Percentiles rank a stretch among this genome's conserved stretches.
Evolutionary conservation across 2,113 vertebrate species (phyloP).

Genomic region (Illadopsis cleaveri): DNA sequence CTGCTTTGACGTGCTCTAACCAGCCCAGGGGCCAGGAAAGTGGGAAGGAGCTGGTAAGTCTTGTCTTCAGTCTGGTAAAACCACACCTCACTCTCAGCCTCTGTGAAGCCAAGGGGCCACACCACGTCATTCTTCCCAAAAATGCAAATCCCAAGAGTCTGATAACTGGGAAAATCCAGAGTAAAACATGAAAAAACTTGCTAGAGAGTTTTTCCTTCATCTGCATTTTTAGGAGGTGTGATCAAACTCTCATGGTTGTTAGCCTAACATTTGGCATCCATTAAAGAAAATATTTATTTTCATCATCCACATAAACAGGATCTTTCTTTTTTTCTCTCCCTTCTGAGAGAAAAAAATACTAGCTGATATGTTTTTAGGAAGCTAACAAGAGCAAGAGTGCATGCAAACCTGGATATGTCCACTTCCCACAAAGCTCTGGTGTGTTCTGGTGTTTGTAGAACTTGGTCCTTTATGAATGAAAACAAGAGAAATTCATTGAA

Average conservation of each 20-base stretch:
- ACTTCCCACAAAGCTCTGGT: background rate
- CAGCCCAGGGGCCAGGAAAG: rapidly evolving
- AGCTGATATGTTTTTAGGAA: background rate
- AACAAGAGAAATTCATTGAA: background rate
- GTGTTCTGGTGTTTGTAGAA: background rate
- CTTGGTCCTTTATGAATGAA: background rate
- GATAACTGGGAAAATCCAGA: background rate
- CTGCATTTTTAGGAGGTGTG: background rate
- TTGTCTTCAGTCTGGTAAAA: background rate
- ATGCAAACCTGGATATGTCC: background rate
- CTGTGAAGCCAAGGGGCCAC: background rate
- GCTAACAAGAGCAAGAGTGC: background rate
- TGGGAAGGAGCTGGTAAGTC: background rate
- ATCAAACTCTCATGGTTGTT: background rate
- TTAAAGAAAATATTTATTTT: conserved; percentile 2
- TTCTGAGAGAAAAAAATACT: background rate
- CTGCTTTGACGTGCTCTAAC: background rate
- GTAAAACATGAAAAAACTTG: background rate
- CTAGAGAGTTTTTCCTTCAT: background rate
- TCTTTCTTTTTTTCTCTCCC: background rate
- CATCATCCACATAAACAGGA: background rate
- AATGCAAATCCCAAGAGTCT: background rate
- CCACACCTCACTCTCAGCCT: background rate
- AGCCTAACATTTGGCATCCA: background rate
- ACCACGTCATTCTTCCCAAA: background rate